phyloP scores from a whole-genome alignment of 2,113 vertebrate genomes.

The Cynocephalus volans region DNA sequence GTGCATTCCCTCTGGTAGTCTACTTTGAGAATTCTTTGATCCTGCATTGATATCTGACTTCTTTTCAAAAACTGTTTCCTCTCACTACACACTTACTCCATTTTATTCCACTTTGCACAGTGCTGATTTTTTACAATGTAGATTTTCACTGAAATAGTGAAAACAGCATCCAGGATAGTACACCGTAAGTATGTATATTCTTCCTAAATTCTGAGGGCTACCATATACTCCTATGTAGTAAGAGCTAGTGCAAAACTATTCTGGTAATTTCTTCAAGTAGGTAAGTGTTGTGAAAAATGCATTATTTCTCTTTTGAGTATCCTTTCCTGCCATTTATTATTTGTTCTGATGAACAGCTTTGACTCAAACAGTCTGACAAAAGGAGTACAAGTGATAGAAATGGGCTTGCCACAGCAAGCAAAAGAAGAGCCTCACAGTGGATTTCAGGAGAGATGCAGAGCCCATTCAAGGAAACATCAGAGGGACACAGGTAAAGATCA shows the following conservation, averaged over 20 bases:
- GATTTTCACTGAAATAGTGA: slow-evolving; percentile 11
- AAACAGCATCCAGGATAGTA: neutral
- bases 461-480: neutral
- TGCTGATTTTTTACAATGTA: neutral
- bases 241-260: slow-evolving; percentile 23
- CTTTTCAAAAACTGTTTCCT: neutral
- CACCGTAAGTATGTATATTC: neutral
- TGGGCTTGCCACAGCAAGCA: neutral
- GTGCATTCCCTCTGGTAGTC: neutral
- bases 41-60: neutral
- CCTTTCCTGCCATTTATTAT: neutral
- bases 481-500: neutral
- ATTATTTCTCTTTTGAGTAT: neutral
- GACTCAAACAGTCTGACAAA: neutral
- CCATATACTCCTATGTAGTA: neutral
- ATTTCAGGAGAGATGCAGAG: neutral
- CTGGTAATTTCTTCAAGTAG: neutral
- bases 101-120: neutral
- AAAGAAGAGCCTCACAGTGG: neutral
- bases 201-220: neutral
- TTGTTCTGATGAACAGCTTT: slow-evolving; percentile 27
- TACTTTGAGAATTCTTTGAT: neutral
- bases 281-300: neutral
- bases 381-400: neutral
- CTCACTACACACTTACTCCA: neutral